Base-by-base conservation (phyloP, 2,888 invertebrate species). In the Melanostoma mellinum region DNA sequence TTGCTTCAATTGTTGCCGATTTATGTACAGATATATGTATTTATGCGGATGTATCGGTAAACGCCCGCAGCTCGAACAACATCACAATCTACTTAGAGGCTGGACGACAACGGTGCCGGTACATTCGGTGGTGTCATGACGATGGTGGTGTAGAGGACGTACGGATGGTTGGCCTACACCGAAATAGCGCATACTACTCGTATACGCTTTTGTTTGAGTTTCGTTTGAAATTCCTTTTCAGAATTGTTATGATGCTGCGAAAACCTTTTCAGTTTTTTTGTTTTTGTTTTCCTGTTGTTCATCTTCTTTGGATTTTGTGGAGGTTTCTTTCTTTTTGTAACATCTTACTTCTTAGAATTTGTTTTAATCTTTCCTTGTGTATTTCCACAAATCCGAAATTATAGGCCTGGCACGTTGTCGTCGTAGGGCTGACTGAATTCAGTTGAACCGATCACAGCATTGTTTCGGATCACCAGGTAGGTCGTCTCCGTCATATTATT, bases 331-430 rank as follows among this genome's bases (percentile, higher is more conserved):
- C 56, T 73, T 60, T 58, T 72, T 76, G 84, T 85, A 69, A 76
- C 78, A 72, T 74, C 85, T 78, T 76, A 68, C 73, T 79, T 78
- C 79, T 86, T 68, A 86, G 75, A 85, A 81, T 76, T 85, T 56
- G 58, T 79, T 79, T 79, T 84, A 84, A 84, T 84, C 84, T 84
- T 52, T 79, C 60, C 71, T 76, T 71, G 60, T 74, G 68, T 78
- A 53, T 80, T 85, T 85, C 74, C 78, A 78, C 63, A 85, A 81
- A 81, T 85, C 86, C 77, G 40, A 85, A 86, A 87, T 86, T 86
- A 85, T 86, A 86, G 86, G 85, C 82, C 77, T 77, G 86, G 79
- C 86, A 85, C 74, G 85, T 78, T 69, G 69, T 84, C 79, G 76
- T 65, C 40, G 76, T 50, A 20, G 20, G 20, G 20, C 20, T 50